A percentile compares a stretch with the other conserved stretches of the same genome.
phyloP scores from a whole-genome alignment of 2,888 invertebrate genomes.

The Entomobrya proxima region DNA sequence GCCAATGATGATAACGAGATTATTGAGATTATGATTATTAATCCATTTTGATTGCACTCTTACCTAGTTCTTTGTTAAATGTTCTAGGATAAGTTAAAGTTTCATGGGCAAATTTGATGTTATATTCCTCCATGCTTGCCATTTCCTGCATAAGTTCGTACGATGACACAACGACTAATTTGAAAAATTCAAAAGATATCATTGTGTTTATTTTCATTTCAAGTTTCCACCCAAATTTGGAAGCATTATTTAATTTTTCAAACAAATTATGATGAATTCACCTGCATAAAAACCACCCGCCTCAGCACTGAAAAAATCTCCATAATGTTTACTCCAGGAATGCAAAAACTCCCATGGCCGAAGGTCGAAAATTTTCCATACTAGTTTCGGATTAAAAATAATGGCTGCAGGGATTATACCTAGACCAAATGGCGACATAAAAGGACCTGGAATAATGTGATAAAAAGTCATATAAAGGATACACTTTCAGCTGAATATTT shows the following conservation, averaged over 20 bases:
- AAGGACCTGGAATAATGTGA: neutral
- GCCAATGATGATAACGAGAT: neutral
- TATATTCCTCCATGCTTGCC: conserved; percentile 65
- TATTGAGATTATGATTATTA: neutral
- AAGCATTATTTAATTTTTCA: neutral
- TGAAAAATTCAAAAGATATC: neutral
- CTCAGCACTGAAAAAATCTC: conserved; percentile 47
- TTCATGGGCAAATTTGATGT: conserved; percentile 51
- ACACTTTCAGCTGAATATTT: neutral
- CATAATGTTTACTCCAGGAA: neutral
- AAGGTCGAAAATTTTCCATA: neutral
- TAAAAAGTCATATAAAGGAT: neutral
- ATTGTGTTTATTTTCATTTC: neutral
- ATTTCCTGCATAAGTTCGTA: conserved; percentile 59
- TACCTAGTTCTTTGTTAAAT: conserved; percentile 71
- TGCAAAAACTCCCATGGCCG: conserved; percentile 44
- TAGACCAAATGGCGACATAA: conserved; percentile 34
- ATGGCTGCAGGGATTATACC: conserved; percentile 34
- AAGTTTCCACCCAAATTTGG: neutral
- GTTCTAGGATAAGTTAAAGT: conserved; percentile 56
- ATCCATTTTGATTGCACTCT: neutral
- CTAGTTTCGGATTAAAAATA: neutral
- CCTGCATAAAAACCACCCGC: conserved; percentile 22
- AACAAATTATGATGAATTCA: neutral
- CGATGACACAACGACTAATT: conserved; percentile 42